Evolutionary conservation across 2,113 vertebrate species (phyloP).

Genomic region (Macaca nemestrina): DNA sequence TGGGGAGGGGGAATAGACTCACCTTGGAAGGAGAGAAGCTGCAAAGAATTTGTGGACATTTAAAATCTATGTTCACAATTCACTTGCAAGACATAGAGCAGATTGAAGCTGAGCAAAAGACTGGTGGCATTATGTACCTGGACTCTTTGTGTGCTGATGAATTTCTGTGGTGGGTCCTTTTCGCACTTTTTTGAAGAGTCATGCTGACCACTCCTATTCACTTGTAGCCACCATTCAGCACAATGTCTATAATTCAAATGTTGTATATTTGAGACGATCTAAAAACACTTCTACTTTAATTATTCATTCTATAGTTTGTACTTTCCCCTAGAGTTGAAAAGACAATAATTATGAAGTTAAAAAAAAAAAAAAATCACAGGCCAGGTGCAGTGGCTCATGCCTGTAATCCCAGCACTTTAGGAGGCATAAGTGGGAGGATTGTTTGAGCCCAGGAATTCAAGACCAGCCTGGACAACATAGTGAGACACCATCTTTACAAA

Average conservation of each 20-base stretch:
- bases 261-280: not conserved
- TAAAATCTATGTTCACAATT: too few relatives aligned
- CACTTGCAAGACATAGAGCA: not conserved
- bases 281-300: not conserved
- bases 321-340: not conserved
- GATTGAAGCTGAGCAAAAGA: not conserved
- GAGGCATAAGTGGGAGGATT: too few relatives aligned
- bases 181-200: too few relatives aligned
- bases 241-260: not conserved
- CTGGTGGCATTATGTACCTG: not conserved
- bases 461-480: too few relatives aligned
- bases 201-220: not conserved
- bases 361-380: not conserved
- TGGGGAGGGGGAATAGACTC: not conserved
- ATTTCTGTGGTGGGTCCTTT: not conserved
- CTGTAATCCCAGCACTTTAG: too few relatives aligned
- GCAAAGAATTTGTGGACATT: not conserved
- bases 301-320: not conserved
- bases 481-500: too few relatives aligned
- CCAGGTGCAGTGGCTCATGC: too few relatives aligned
- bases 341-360: not conserved
- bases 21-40: not conserved
- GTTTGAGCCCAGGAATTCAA: too few relatives aligned
- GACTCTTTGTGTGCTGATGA: too few relatives aligned
- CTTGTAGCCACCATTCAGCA: not conserved